phyloP scores from a whole-genome alignment of 2,888 invertebrate genomes.

The Cheilosia impressa region DNA sequence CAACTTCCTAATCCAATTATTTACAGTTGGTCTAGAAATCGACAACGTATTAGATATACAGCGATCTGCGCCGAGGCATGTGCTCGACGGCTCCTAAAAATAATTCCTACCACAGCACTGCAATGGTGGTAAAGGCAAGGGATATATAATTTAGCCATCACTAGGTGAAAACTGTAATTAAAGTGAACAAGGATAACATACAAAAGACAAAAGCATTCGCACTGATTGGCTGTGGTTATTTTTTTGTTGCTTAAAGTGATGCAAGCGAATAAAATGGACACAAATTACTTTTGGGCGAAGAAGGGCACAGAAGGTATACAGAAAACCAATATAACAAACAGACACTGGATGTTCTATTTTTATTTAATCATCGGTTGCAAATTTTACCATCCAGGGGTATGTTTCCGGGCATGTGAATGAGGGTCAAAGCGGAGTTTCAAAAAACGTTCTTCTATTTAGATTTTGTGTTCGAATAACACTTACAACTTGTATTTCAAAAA shows the following conservation, averaged over 20 bases:
- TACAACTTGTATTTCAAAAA: no score
- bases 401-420: no score
- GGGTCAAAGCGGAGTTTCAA: no score
- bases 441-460: no score
- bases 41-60: slow-evolving; percentile 67
- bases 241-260: not conserved
- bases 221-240: slow-evolving; percentile 25
- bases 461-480: no score
- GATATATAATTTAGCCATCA: slow-evolving; percentile 65
- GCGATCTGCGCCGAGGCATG: slow-evolving; percentile 43
- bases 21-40: slow-evolving; percentile 72
- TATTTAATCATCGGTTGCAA: no score
- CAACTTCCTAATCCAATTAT: slow-evolving; percentile 75
- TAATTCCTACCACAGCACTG: slow-evolving; percentile 7
- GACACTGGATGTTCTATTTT: no score
- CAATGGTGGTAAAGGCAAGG: slow-evolving; percentile 39
- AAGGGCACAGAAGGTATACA: not conserved
- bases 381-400: no score
- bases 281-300: slow-evolving; percentile 47
- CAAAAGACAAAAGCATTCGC: slow-evolving; percentile 32
- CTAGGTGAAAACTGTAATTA: slow-evolving; percentile 49
- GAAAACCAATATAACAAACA: no score
- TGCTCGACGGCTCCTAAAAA: slow-evolving; percentile 50
- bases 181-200: slow-evolving; percentile 43
- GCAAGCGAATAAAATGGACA: slow-evolving; percentile 5